Evolutionary conservation across 2,888 invertebrate species (phyloP), one percentile per base, ranked within the genome.

Genomic region (Hybos culiciformis): DNA sequence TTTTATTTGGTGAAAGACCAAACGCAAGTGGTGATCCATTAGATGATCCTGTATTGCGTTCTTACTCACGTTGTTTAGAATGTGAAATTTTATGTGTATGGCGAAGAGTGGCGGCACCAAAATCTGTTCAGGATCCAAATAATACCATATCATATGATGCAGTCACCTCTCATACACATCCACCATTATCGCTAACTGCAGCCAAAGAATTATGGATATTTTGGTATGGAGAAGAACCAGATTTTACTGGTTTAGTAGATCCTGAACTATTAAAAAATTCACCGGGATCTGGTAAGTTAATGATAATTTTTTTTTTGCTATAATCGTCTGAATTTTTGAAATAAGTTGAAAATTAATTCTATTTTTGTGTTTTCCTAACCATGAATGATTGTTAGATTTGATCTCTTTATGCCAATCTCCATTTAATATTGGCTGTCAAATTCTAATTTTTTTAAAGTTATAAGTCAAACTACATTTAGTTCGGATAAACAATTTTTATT

Each of bases 141-240:
- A 62, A 59, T 68, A 58, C 70, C 68, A 61, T 74, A 72, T 56
- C 57, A 49, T 65, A 58, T 55, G 66, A 64, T 51, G 62, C 62
- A 49, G 61, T 59, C 43, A 58, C 60, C 52, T 62, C 73, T 69
- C 59, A 71, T 71, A 62, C 66, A 61, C 78, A 78, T 60, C 83
- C 82, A 61, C 84, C 86, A 52, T 76, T 87, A 57, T 83, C 84
- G 56, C 74, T 87, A 56, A 78, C 82, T 63, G 83, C 86, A 60
- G 82, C 87, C 67, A 97, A 96, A 73, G 97, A 98, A 69, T 77
- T 99, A 48, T 98, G 97, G 97, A 87, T 98, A 67, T 99, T 98
- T 74, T 98, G 97, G 97, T 98, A 97, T 71, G 94, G 94, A 60
- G 93, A 94, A 66, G 91, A 92, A 68, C 92, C 92, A 44, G 88